These are phyloP conservation scores for Mastomys coucha DNA, from an alignment of 2,113 vertebrate species.

Conservation along the genomic window DNA sequence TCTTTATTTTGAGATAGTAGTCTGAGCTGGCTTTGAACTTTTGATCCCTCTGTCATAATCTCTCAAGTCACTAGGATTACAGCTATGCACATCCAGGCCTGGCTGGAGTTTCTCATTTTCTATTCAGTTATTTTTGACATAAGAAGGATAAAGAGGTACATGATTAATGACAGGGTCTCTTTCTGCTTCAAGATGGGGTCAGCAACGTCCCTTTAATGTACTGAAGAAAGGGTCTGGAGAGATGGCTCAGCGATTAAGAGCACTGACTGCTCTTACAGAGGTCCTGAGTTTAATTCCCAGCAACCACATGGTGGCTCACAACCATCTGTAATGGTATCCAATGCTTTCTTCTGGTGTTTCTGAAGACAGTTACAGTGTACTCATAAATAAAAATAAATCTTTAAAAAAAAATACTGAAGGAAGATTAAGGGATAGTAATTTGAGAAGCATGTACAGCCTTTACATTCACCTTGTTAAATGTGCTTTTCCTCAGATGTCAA, in stretches of 20 bases:
- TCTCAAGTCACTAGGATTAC: neutral
- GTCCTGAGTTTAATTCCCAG: too few species aligned
- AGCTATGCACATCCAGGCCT: neutral
- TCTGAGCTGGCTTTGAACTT: neutral
- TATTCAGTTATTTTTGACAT: neutral
- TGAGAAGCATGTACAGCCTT: neutral
- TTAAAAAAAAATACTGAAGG: neutral
- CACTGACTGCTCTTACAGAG: too few species aligned
- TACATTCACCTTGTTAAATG: neutral
- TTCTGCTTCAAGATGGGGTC: fast-evolving
- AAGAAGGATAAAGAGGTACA: neutral
- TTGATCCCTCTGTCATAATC: neutral
- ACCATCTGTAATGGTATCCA: too few species aligned
- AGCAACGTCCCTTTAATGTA: neutral
- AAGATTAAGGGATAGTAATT: fast-evolving
- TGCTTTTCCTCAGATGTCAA: conserved; percentile 71
- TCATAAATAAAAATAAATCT: too few species aligned
- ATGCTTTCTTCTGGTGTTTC: too few species aligned
- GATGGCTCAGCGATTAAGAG: too few species aligned
- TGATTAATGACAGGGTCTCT: neutral
- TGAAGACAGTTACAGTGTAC: too few species aligned
- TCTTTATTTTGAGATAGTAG: neutral
- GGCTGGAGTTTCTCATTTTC: neutral
- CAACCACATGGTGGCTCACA: too few species aligned
- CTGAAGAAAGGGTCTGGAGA: too few species aligned